Evolutionary conservation across 1,140 invertebrate genomes (phyloP), one percentile per base, ranked within the genome.

Genomic region (Nasonia vitripennis): DNA sequence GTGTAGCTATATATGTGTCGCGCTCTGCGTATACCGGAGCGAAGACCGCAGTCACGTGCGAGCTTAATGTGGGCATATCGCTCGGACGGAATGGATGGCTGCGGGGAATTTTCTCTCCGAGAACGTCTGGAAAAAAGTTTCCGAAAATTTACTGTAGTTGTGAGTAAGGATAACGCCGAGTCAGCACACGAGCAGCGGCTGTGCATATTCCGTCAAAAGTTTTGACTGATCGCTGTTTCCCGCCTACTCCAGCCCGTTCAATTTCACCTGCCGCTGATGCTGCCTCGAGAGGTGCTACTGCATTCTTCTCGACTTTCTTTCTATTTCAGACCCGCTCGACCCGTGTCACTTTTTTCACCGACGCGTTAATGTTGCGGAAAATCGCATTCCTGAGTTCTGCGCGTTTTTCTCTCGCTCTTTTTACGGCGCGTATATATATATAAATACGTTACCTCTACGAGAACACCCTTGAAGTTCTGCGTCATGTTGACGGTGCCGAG

Each of bases 401-500:
- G 27, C 27, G 27, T 27, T 27, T 27, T 27, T 27, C 27, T 27
- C 27, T 27, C 27, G 27, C 27, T 27, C 1, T 27, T 27, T 27
- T 27, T 27, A 27, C 34, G 34, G 6, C 5, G 34, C 27, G 31
- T 10, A 1, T 45, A 45, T 45, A 45, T 45, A 34, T 34, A 71
- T 1, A 4, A 0, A 31, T 27, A 34, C 23, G 31, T 81, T 41
- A 98, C 98, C 95, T 99, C 98, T 75, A 99, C 96, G 0, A 99
- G 94, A 83, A 99, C 96, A 17, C 98, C 98, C 94, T 99, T 99
- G 91, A 99, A 98, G 90, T 97, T 98, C 82, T 98, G 96, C 91
- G 96, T 97, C 94, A 99, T 97, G 12, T 97, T 97, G 3, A 99
- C 98, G 75, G 96, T 97, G 37, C 98, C 98, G 3, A 99, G 94